phyloP scores from a whole-genome alignment of 2,113 vertebrate species.

The Otolemur garnettii region DNA sequence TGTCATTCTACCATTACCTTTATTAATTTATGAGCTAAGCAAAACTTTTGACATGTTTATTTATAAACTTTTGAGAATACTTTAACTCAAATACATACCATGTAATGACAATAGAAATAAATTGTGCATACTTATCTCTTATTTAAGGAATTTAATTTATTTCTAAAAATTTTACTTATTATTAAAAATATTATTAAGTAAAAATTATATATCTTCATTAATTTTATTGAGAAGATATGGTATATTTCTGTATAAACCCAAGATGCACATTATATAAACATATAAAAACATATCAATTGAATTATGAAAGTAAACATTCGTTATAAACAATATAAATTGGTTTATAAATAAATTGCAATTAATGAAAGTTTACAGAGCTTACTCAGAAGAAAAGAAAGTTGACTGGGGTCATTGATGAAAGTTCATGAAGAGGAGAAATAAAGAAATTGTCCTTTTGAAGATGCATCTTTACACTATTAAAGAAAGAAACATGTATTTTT shows the following conservation, averaged over 20 bases:
- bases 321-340: not conserved
- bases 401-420: not conserved
- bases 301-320: not conserved
- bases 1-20: not conserved
- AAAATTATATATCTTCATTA: not conserved
- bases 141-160: not conserved
- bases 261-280: not conserved
- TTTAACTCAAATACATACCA: not conserved
- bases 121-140: not conserved
- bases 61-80: not conserved
- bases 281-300: not conserved
- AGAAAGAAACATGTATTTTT: not conserved
- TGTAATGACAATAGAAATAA: not conserved
- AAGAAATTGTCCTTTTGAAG: slow-evolving; percentile 29
- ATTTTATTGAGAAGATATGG: not conserved
- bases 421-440: not conserved
- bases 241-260: not conserved
- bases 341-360: not conserved
- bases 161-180: not conserved
- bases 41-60: not conserved
- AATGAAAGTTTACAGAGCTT: too few species aligned
- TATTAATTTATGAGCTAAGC: not conserved
- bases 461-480: not conserved
- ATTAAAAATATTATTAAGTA: not conserved
- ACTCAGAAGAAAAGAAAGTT: not conserved